Conservation (phyloP, 2,888 invertebrate genomes). For the Metallyticus violacea region DNA sequence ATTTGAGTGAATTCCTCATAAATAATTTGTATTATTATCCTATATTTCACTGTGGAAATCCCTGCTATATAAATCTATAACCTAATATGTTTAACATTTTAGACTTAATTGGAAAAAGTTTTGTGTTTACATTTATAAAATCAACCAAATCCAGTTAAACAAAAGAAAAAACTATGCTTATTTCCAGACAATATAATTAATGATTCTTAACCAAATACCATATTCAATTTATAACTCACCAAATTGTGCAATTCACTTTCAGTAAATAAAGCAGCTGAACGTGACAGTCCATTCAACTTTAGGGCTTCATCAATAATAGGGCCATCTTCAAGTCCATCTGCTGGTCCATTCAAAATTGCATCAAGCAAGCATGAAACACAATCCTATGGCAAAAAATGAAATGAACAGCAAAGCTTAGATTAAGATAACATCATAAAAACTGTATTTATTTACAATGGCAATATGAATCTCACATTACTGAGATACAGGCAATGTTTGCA, state of each 20-base stretch:
- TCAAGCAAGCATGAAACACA: slow-evolving; percentile 78
- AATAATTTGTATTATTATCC: no score
- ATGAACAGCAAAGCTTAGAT: not conserved
- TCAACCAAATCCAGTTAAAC: not conserved
- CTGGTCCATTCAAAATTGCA: slow-evolving; percentile 56
- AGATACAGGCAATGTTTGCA: no score
- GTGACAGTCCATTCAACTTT: slow-evolving; percentile 57
- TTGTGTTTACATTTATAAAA: no score
- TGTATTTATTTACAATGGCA: no score
- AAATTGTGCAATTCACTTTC: slow-evolving; percentile 63
- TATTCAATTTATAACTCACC: slow-evolving; percentile 43
- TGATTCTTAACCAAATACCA: not conserved
- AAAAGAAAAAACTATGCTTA: not conserved
- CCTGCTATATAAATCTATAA: no score
- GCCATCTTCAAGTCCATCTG: slow-evolving; percentile 47
- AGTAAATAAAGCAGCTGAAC: slow-evolving; percentile 66
- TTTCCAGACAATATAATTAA: not conserved
- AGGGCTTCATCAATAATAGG: slow-evolving; percentile 47
- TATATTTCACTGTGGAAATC: no score
- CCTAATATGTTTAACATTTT: not conserved
- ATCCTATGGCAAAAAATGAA: slow-evolving; percentile 46
- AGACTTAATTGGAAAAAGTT: no score
- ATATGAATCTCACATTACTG: no score
- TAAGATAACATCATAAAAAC: no score
- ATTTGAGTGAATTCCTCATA: no score